These are phyloP conservation scores for Cyclopterus lumpus DNA, from an alignment of 2,797 vertebrate species.

Conservation along the genomic window DNA sequence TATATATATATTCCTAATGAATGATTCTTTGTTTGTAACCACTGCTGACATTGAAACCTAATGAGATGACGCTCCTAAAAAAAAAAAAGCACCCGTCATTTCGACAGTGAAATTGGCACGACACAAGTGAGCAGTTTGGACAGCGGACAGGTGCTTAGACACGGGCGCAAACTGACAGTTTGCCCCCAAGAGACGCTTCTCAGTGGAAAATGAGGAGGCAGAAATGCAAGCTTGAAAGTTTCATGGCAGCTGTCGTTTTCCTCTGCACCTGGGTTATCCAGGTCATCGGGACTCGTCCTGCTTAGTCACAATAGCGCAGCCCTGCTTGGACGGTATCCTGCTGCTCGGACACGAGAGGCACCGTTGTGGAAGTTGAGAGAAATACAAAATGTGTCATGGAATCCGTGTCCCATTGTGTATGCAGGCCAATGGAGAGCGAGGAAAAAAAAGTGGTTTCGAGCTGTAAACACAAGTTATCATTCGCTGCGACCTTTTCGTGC, in stretches of 20 bases:
- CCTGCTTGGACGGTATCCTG: conserved; percentile 18
- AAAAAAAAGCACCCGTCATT: conserved; percentile 26
- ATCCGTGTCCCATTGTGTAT: conserved; percentile 14
- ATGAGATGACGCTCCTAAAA: neutral
- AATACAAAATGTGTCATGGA: conserved; percentile 27
- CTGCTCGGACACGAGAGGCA: conserved; percentile 37
- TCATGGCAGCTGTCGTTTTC: conserved; percentile 65
- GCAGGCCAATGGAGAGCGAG: neutral
- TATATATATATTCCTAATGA: neutral
- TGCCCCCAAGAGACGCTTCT: conserved; percentile 54
- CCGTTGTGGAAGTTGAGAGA: conserved; percentile 21
- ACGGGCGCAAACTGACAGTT: conserved; percentile 64
- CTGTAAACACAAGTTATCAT: conserved; percentile 47
- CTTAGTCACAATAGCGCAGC: conserved; percentile 49
- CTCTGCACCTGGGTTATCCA: conserved; percentile 57
- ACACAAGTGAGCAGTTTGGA: conserved; percentile 50
- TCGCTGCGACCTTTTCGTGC: conserved; percentile 52
- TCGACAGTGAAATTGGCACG: conserved; percentile 19
- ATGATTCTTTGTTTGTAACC: conserved; percentile 16
- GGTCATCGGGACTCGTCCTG: conserved; percentile 62
- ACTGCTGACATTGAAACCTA: conserved; percentile 17
- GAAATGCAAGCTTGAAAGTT: conserved; percentile 70
- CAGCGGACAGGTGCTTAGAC: conserved; percentile 70
- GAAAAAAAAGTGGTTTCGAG: conserved; percentile 37
- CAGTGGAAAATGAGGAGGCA: conserved; percentile 49